phyloP scores from a whole-genome alignment of 2,113 vertebrate genomes.

The Poecilia latipinna region DNA sequence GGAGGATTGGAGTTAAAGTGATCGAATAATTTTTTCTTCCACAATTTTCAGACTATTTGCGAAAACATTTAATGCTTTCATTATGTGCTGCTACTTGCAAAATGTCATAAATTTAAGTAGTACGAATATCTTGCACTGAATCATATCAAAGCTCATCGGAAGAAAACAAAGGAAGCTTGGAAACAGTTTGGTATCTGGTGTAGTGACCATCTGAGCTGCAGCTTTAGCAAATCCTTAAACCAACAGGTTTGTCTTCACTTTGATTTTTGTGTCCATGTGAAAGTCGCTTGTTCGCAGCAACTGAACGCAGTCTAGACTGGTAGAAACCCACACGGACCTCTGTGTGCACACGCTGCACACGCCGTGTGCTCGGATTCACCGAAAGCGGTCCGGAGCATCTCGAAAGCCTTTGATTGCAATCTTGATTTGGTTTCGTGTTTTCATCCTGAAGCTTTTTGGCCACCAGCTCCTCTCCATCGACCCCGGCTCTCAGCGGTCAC shows the following conservation, averaged over 20 bases:
- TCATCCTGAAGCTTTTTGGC: constrained; percentile 41
- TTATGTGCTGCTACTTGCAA: no score
- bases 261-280: neutral
- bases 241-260: neutral
- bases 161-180: neutral
- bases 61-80: no score
- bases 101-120: no score
- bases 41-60: no score
- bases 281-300: neutral
- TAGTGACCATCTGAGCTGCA: neutral
- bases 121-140: no score
- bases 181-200: neutral
- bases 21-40: no score
- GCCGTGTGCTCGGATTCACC: constrained; percentile 41
- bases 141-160: no score
- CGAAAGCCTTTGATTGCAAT: constrained; percentile 47
- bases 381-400: constrained; percentile 28
- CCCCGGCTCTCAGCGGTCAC: constrained; percentile 50
- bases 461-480: constrained; percentile 42
- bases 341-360: constrained; percentile 6
- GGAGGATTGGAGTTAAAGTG: no score
- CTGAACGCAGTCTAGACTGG: neutral
- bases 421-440: constrained; percentile 60
- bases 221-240: neutral
- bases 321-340: constrained; percentile 27